A percentile compares a stretch with the other conserved stretches of the same genome.
phyloP scores from a whole-genome alignment of 2,888 invertebrate genomes.

The Muschampia plurimacula region DNA sequence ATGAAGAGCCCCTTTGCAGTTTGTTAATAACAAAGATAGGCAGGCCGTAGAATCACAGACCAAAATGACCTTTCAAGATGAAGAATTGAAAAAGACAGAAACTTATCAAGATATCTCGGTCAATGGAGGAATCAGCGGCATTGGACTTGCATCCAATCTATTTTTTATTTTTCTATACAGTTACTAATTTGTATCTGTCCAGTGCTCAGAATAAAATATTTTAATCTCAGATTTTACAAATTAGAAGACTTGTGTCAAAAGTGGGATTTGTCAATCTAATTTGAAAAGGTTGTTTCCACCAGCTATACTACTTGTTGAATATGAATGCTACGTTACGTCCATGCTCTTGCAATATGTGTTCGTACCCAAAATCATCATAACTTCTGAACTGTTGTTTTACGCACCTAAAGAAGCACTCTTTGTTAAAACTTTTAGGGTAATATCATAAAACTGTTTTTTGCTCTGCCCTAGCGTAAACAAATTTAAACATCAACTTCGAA shows the following conservation, averaged over 20 bases:
- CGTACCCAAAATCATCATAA: not conserved
- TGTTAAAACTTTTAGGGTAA: constrained; percentile 9
- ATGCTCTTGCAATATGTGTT: not conserved
- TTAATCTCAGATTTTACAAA: not conserved
- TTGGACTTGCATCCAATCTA: not conserved
- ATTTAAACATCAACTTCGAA: constrained; percentile 17
- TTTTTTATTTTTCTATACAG: not conserved
- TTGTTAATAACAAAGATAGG: too few species aligned
- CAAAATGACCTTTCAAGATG: too few species aligned
- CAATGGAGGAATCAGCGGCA: too few species aligned
- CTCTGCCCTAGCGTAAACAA: constrained; percentile 10
- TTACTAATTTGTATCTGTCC: too few species aligned
- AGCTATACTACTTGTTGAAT: not conserved
- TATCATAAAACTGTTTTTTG: constrained; percentile 19
- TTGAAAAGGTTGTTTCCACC: not conserved
- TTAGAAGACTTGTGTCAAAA: not conserved
- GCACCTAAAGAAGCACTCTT: not conserved
- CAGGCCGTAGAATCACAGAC: too few species aligned
- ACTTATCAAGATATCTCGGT: too few species aligned
- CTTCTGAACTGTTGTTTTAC: not conserved
- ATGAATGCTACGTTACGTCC: not conserved
- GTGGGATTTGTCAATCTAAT: not conserved
- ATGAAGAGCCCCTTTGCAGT: too few species aligned
- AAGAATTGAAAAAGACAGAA: too few species aligned
- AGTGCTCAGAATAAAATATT: not conserved